These are phyloP conservation scores for Pollachius pollachius DNA, from an alignment of 2,113 vertebrate genomes.

Conservation along the genomic window DNA sequence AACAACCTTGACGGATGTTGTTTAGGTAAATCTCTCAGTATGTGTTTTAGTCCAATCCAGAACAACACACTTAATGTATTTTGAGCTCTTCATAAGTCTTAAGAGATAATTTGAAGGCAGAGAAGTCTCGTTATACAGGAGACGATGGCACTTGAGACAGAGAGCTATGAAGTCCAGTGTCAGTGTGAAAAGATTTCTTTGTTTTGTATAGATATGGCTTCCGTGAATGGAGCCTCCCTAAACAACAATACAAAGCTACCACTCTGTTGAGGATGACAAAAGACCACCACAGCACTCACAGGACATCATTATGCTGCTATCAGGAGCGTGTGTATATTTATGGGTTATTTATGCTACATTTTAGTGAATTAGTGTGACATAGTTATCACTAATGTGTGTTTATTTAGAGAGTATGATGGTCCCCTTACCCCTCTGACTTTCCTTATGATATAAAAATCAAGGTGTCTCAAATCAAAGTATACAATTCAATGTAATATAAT, in stretches of 20 bases:
- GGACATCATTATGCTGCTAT: neutral
- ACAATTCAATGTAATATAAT: too few species aligned
- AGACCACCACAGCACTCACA: slow-evolving; percentile 24
- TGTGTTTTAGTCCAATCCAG: neutral
- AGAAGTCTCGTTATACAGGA: slow-evolving; percentile 42
- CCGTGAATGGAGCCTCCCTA: slow-evolving; percentile 31
- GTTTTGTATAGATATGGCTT: slow-evolving; percentile 39
- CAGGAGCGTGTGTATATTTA: too few species aligned
- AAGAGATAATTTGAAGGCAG: slow-evolving; percentile 29
- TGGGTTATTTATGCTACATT: too few species aligned
- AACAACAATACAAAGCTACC: slow-evolving; percentile 32
- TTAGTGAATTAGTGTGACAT: too few species aligned
- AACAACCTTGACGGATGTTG: too few species aligned
- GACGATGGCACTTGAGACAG: slow-evolving; percentile 44
- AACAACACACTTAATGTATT: slow-evolving; percentile 15
- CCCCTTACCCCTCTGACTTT: too few species aligned
- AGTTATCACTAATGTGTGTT: too few species aligned
- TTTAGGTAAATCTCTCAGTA: neutral
- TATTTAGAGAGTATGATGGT: too few species aligned
- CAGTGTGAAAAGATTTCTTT: slow-evolving; percentile 57
- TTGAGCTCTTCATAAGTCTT: slow-evolving; percentile 14
- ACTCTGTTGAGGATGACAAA: slow-evolving; percentile 20
- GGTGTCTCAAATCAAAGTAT: too few species aligned
- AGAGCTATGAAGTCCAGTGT: slow-evolving; percentile 41
- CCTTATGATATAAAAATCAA: too few species aligned